These are phyloP conservation scores for Reinhardtius hippoglossoides DNA, from an alignment of 2,113 vertebrate genomes.

Conservation along the genomic window DNA sequence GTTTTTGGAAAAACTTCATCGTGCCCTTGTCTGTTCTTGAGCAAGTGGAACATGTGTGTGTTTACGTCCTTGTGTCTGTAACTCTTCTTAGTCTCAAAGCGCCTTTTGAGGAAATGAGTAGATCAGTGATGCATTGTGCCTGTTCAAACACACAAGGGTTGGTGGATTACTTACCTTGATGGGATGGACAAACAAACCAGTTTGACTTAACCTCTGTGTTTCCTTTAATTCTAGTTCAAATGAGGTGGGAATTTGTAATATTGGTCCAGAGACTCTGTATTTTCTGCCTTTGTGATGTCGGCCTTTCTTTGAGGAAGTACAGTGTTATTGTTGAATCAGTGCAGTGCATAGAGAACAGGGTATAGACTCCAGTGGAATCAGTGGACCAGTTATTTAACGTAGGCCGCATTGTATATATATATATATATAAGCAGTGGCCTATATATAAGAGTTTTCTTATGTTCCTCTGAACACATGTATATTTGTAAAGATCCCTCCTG, in stretches of 20 bases:
- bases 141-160: constrained; percentile 32
- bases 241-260: constrained; percentile 1
- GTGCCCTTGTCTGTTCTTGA: constrained; percentile 25
- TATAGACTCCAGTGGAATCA: no score
- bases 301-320: constrained; percentile 33
- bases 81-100: constrained; percentile 50
- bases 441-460: neutral
- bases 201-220: constrained; percentile 35
- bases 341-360: constrained; percentile 12
- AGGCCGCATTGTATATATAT: no score
- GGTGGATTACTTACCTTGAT: neutral
- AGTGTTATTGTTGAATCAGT: constrained; percentile 19
- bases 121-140: constrained; percentile 38
- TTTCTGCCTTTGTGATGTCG: constrained; percentile 10
- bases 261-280: constrained; percentile 29
- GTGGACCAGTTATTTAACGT: no score
- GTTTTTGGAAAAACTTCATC: neutral
- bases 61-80: constrained; percentile 30
- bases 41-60: constrained; percentile 21
- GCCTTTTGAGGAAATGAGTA: constrained; percentile 53
- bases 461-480: constrained; percentile 26
- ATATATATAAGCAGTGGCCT: no score
- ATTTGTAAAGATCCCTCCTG: constrained; percentile 53
- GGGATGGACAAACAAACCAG: neutral
- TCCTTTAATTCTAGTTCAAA: constrained; percentile 23